Evolutionary conservation across 2,797 vertebrate genomes (phyloP), one percentile per base, ranked within the genome.

Genomic region (Cossypha heuglini): DNA sequence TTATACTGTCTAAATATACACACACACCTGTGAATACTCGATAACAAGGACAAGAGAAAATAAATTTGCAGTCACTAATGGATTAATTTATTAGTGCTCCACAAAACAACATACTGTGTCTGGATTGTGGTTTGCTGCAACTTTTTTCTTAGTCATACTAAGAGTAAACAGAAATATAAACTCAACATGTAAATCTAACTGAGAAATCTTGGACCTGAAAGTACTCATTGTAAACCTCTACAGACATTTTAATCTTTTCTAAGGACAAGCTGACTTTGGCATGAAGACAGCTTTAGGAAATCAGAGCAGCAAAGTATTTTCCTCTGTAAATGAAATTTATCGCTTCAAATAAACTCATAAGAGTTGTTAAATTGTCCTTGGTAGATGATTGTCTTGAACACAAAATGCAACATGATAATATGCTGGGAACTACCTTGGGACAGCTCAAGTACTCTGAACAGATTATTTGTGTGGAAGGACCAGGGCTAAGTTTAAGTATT

Each of bases 41-140:
- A 94, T 94, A 97, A 97, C 29, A 20, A 94, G 92, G 54, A 90
- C 26, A 87, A 91, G n/a, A 86, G 75, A 97, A 37, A 73, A 94
- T 46, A 90, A 85, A 96, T 83, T 86, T 35, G 28, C 64, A 58
- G 51, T 91, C 64, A 86, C 81, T 97, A 97, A 95, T 90, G 69
- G 83, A 97, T 94, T 95, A 89, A 96, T 95, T 96, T 97, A 92
- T 94, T 92, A 88, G 38, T 84, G 80, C 37, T 90, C 54, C 64
- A 75, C 67, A 83, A 20, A 93, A 59, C 88, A 96, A 13, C 74
- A 77, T 57, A 77, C 46, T 95, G 79, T 29, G 35, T 57, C 79
- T 67, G 68, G n/a, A 86, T 7, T 71, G 78, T 9, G 22, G 25
- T 40, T 85, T 83, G 38, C 46, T 40, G 10, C 14, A 71, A 45